Evolutionary conservation across 2,888 invertebrate genomes (phyloP).

Genomic region (Petrolisthes cinctipes): DNA sequence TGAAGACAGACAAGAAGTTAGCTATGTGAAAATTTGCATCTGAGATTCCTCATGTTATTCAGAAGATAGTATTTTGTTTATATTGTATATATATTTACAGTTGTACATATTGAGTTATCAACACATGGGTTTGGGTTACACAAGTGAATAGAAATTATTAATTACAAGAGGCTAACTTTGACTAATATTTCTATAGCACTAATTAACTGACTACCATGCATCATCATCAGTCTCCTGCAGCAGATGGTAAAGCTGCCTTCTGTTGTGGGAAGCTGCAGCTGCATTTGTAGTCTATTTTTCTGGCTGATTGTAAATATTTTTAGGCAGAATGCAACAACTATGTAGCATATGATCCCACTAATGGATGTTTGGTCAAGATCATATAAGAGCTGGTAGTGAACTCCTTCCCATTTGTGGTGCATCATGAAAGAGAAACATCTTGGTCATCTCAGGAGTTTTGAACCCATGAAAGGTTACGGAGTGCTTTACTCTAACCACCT

Average conservation of each 20-base stretch:
- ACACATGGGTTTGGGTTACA: background rate
- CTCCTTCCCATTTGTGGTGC: too few relatives aligned
- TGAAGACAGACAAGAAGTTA: background rate
- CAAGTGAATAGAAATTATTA: background rate
- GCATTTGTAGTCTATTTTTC: background rate
- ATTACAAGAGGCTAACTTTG: background rate
- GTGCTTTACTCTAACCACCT: too few relatives aligned
- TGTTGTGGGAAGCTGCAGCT: background rate
- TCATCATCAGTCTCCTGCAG: constrained; percentile 1
- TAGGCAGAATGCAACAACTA: background rate
- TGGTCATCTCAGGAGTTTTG: too few relatives aligned
- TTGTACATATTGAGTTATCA: constrained; percentile 10
- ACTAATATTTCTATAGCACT: background rate
- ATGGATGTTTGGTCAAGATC: background rate
- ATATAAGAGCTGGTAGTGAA: too few relatives aligned
- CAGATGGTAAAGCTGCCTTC: too few relatives aligned
- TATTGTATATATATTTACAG: constrained; percentile 12
- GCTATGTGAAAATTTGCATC: background rate
- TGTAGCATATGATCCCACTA: background rate
- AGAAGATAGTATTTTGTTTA: background rate
- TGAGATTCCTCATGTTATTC: background rate
- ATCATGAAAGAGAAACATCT: too few relatives aligned
- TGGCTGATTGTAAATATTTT: constrained; percentile 11
- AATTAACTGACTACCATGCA: background rate
- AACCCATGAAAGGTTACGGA: too few relatives aligned